Base-by-base conservation (phyloP, 1,140 invertebrate species). In the Drosophila tropicalis region DNA sequence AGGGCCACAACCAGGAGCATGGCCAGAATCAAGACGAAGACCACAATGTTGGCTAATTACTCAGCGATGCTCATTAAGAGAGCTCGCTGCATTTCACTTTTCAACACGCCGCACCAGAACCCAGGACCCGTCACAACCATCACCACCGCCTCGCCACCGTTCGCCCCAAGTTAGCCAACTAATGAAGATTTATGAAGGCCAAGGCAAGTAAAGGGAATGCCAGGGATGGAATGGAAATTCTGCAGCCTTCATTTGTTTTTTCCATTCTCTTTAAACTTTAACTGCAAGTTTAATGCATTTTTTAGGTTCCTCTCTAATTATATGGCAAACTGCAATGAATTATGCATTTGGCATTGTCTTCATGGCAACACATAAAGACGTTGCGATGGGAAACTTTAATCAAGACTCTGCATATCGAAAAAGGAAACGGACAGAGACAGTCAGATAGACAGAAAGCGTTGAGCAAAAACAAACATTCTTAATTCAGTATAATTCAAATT, bases 41-140 rank as follows among this genome's bases (percentile, higher is more conserved):
- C 74, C 84, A 87, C 83, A 87, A 87, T 87, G 84, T 83, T 86
- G 83, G 83, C 83, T 86, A 86, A 86, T 86, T 86, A 86, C 83
- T 86, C 84, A 87, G 83, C 83, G 76, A 68, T 83, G 83, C 83
- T 86, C 83, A 86, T 86, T 86, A 87, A 89, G 83, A 75, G 76
- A 75, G 76, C 44, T 51, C 79, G 79, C 76, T 86, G 84, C 81
- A 86, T 86, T 86, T 86, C 83, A 86, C 83, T 86, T 86, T 86
- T 86, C 83, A 86, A 87, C 79, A 84, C 83, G 79, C 79, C 79
- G 70, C 82, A 82, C 69, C 75, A 79, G 66, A 55, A 41, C 36
- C n/a, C 25, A 72, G 36, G 12, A 44, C 54, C 60, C 29, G 54
- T 29, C 39, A 29, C 9, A 5, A 13, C 60, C 39, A 44, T 25